Conservation (phyloP, 35 echinoderm and acorn worm species). For the Patiria miniata region DNA sequence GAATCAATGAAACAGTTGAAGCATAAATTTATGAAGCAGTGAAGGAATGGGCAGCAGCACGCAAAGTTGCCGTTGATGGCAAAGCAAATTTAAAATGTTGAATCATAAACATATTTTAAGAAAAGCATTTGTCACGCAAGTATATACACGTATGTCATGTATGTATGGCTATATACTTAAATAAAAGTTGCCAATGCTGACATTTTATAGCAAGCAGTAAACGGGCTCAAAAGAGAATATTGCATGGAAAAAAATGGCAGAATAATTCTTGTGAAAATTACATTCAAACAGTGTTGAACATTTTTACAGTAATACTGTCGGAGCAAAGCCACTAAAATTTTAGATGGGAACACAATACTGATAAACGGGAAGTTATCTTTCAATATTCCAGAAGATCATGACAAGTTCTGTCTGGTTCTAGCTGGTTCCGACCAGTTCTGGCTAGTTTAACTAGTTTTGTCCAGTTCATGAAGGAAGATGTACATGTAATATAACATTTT, state of each 20-base stretch:
- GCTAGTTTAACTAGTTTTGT: neutral
- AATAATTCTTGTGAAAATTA: neutral
- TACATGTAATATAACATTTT: neutral
- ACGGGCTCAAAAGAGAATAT: neutral
- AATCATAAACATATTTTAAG: neutral
- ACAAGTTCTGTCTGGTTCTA: too few relatives aligned
- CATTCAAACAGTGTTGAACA: too few relatives aligned
- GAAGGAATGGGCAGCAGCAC: neutral
- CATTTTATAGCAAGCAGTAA: neutral
- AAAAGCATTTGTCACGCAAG: too few relatives aligned
- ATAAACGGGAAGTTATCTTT: too few relatives aligned
- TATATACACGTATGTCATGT: too few relatives aligned
- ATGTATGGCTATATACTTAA: too few relatives aligned
- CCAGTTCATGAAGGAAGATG: neutral
- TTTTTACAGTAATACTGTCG: too few relatives aligned
- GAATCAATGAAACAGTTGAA: too few relatives aligned
- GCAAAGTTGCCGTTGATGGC: neutral
- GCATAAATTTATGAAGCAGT: neutral
- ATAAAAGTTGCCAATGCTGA: neutral
- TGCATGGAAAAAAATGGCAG: neutral
- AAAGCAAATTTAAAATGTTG: neutral
- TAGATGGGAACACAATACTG: too few relatives aligned
- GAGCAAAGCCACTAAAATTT: too few relatives aligned
- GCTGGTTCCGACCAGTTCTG: too few relatives aligned
- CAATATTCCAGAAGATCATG: too few relatives aligned